Evolutionary conservation across 2,113 vertebrate species (phyloP), one percentile per base, ranked within the genome.

Genomic region (Anhinga rufa): DNA sequence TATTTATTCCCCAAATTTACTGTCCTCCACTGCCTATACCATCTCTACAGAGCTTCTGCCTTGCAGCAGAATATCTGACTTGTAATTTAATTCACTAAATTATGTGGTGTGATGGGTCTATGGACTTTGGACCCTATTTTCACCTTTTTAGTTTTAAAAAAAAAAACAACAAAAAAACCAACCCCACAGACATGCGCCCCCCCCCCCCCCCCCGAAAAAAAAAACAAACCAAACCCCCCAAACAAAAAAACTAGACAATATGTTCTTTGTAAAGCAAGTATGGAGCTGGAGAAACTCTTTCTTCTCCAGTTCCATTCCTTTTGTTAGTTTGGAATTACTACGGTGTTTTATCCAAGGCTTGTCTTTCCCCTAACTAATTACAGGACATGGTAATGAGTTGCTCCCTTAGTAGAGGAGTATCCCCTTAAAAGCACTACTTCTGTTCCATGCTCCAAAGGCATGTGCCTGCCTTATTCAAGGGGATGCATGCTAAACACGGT

Each of bases 1-100:
- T 2, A 7, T 25, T 71, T 75, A n/a, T 71, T 88, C 44, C 16
- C 5, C 1, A 51, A 54, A 71, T 54, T 68, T 52, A 40, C 40
- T 62, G 3, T 55, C 9, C 49, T 70, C 13, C 3, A 24, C 21
- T 5, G 2, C 9, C 49, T n/a, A 4, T 65, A 21, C 2, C 3
- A 26, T 31, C 7, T 57, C 24, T 81, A 16, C 8, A 46, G 17
- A 15, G 25, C 64, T 88, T 92, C 32, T 64, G 38, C 17, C 44
- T 52, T 83, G 18, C 40, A 44, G 54, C 24, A 65, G 38, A 69
- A 25, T 28, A 68, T 65, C 31, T 49, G 36, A 22, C 9, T 74
- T 70, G 7, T 44, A 55, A 48, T 69, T 71, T 51, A 60, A 36
- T 34, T 14, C 9, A 7, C 11, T 74, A 20, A 65, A 25, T 74